phyloP scores from a whole-genome alignment of 2,113 vertebrate species.

The Rhinoderma darwinii region DNA sequence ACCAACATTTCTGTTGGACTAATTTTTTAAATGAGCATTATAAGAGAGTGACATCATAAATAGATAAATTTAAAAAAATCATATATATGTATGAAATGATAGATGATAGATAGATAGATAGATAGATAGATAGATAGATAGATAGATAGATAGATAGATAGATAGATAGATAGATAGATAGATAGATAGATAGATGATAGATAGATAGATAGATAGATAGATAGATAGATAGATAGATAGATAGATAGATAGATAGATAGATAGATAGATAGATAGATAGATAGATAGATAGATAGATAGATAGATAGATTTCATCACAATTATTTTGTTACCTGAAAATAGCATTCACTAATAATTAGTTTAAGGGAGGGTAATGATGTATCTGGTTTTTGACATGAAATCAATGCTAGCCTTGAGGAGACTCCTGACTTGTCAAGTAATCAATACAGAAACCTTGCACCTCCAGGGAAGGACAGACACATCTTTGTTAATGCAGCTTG shows the following conservation, averaged over 20 bases:
- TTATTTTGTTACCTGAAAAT: conserved; percentile 57
- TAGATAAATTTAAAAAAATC: too few species aligned
- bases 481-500: conserved; percentile 61
- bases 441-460: conserved; percentile 71
- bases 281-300: not conserved
- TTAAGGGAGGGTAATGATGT: conserved; percentile 67
- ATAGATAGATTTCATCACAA: not conserved
- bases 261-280: not conserved
- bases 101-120: too few species aligned
- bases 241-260: not conserved
- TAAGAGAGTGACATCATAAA: too few species aligned
- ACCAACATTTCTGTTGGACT: too few species aligned
- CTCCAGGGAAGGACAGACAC: conserved; percentile 65
- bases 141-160: not conserved
- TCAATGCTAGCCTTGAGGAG: conserved; percentile 72
- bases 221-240: too few species aligned
- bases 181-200: not conserved
- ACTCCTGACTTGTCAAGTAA: conserved; percentile 64
- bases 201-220: not conserved
- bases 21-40: too few species aligned
- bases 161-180: not conserved
- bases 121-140: not conserved
- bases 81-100: too few species aligned
- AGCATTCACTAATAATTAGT: conserved; percentile 72
- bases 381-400: conserved; percentile 74